These are phyloP conservation scores for Chaetura pelagica DNA, from an alignment of 2,113 vertebrate species.

Conservation along the genomic window DNA sequence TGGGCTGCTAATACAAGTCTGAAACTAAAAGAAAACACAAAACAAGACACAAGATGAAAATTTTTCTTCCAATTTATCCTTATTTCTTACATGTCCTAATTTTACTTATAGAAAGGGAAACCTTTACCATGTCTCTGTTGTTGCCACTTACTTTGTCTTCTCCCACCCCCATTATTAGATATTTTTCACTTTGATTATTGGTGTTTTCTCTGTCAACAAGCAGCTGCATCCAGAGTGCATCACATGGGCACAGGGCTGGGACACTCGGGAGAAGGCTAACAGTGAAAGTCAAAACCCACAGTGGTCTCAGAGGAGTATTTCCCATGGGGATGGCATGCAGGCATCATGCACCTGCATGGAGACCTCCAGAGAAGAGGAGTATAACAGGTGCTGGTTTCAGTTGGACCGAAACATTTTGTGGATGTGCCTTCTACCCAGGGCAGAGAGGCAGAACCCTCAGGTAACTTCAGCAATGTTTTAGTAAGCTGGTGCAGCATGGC, in stretches of 20 bases:
- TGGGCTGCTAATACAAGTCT: not conserved
- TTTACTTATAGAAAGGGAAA: not conserved
- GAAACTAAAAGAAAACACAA: not conserved
- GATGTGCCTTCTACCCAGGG: not conserved
- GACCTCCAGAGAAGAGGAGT: not conserved
- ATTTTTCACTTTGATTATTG: not conserved
- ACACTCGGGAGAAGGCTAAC: not conserved
- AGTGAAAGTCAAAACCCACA: not conserved
- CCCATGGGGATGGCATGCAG: not conserved
- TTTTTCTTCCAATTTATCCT: not conserved
- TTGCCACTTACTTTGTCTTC: not conserved
- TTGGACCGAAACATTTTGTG: not conserved
- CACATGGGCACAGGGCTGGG: not conserved
- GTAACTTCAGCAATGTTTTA: not conserved
- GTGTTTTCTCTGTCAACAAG: not conserved
- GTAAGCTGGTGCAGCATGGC: accelerated
- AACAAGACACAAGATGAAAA: not conserved
- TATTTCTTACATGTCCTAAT: not conserved
- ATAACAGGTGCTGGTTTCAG: not conserved
- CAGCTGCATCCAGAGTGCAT: not conserved
- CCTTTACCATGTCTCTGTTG: not conserved
- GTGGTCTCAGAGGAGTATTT: not conserved
- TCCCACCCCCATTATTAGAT: not conserved
- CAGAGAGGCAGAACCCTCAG: accelerated
- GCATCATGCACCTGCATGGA: accelerated